Conservation (phyloP, 1,140 invertebrate genomes). For the Orchesella cincta region DNA sequence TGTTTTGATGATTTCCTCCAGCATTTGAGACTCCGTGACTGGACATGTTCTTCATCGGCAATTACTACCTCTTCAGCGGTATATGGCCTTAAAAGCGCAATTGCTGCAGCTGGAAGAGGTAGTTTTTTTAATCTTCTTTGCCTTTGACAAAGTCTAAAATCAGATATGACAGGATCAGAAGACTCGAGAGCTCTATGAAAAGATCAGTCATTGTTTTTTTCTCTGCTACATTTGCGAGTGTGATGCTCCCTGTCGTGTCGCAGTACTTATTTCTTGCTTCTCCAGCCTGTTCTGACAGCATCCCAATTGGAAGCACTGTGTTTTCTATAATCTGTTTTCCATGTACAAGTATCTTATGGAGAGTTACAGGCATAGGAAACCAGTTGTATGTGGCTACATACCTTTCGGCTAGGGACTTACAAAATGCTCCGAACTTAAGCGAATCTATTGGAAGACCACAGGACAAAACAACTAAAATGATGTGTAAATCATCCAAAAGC, state of each 20-base stretch:
- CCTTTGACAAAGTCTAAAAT: neutral
- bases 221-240: slow-evolving; percentile 51
- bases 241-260: too few relatives aligned
- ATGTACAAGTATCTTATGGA: slow-evolving; percentile 43
- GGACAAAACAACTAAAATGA: slow-evolving; percentile 35
- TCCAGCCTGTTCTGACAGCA: slow-evolving; percentile 54
- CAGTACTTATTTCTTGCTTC: slow-evolving; percentile 54
- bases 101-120: slow-evolving; percentile 5
- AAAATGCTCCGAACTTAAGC: slow-evolving; percentile 38
- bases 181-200: slow-evolving; percentile 13
- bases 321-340: slow-evolving; percentile 32
- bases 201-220: slow-evolving; percentile 52
- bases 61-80: too few relatives aligned
- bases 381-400: slow-evolving; percentile 34
- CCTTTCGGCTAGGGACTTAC: neutral
- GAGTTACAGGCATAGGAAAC: slow-evolving; percentile 34
- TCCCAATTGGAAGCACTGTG: slow-evolving; percentile 53
- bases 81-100: neutral
- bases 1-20: too few relatives aligned
- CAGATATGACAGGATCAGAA: slow-evolving; percentile 24
- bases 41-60: too few relatives aligned
- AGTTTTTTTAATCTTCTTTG: slow-evolving; percentile 2
- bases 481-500: slow-evolving; percentile 33
- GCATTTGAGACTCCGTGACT: too few relatives aligned
- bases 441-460: slow-evolving; percentile 21